Evolutionary conservation across 2,113 vertebrate genomes (phyloP).

Genomic region (Piaya cayana): DNA sequence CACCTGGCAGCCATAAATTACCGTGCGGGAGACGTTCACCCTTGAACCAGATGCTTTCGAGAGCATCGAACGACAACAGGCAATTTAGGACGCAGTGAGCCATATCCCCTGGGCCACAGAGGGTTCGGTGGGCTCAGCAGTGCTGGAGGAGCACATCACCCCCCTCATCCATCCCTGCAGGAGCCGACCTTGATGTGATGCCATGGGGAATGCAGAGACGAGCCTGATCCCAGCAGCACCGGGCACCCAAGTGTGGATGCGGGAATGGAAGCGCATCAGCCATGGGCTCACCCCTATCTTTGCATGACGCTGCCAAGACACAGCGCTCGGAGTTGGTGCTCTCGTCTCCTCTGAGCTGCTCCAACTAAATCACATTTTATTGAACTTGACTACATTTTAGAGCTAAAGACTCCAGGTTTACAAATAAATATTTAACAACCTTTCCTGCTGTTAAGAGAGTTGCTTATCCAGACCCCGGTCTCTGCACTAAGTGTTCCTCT

Average conservation of each 20-base stretch:
- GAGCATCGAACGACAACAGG: background rate
- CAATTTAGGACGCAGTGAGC: background rate
- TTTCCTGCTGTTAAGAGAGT: slow-evolving; percentile 50
- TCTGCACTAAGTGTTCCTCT: slow-evolving; percentile 46
- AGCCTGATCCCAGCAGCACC: background rate
- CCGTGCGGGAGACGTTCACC: background rate
- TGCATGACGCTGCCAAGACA: rapidly evolving
- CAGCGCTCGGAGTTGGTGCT: background rate
- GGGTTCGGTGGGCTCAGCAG: background rate
- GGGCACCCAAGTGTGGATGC: background rate
- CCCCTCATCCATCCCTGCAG: background rate
- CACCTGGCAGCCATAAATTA: slow-evolving; percentile 65
- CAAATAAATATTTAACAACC: slow-evolving; percentile 74
- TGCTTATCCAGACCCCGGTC: slow-evolving; percentile 7
- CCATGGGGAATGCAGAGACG: rapidly evolving
- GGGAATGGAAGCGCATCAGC: background rate
- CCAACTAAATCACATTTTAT: slow-evolving; percentile 62
- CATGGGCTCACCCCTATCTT: background rate
- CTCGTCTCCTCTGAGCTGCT: background rate
- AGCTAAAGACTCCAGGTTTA: slow-evolving; percentile 68
- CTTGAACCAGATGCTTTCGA: slow-evolving; percentile 52
- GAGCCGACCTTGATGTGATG: background rate
- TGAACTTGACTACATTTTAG: slow-evolving; percentile 54
- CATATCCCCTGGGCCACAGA: background rate
- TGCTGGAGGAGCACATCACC: rapidly evolving